Conservation (phyloP, 2,113 vertebrate species). For the Melanocharis versteri region DNA sequence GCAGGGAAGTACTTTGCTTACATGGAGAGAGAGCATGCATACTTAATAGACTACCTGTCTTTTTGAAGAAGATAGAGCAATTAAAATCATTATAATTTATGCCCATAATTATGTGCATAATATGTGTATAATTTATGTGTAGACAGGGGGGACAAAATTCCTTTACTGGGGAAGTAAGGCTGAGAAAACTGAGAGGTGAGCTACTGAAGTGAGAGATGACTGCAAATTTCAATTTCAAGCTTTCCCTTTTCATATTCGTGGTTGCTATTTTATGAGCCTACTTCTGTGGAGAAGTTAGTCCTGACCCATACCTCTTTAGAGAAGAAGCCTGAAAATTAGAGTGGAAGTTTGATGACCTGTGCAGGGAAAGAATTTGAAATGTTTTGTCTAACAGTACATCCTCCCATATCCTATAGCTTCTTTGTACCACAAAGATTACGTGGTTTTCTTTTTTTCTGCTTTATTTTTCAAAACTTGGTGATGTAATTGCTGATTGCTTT, state of each 20-base stretch:
- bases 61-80: not conserved
- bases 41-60: not conserved
- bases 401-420: accelerated
- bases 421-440: not conserved
- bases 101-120: not conserved
- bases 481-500: not conserved
- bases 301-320: not conserved
- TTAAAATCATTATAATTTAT: not conserved
- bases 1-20: not conserved
- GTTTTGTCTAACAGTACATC: not conserved
- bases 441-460: not conserved
- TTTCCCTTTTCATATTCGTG: not conserved
- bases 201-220: not conserved
- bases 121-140: not conserved
- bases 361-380: not conserved
- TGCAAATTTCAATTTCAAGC: not conserved
- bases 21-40: not conserved
- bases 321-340: not conserved
- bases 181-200: not conserved
- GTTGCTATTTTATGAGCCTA: not conserved
- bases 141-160: accelerated
- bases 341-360: not conserved
- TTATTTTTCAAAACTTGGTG: not conserved
- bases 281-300: not conserved
- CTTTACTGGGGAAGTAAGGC: not conserved